Conservation (phyloP, 2,888 invertebrate species). For the Taenaris catops region DNA sequence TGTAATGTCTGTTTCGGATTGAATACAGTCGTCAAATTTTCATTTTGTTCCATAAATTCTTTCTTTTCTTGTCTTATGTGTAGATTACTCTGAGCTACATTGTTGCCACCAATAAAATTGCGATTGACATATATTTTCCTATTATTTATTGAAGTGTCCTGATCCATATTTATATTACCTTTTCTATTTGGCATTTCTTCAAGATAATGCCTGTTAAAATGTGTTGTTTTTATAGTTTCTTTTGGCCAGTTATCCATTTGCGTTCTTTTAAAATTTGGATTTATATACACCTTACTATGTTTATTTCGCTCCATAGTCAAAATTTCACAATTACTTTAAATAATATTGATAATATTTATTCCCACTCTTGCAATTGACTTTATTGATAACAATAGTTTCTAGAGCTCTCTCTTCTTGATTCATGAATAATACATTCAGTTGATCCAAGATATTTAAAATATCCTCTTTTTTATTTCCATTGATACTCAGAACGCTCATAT, state of each 20-base stretch:
- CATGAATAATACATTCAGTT: conserved; percentile 64
- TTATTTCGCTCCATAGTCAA: conserved; percentile 27
- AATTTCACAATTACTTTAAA: conserved; percentile 36
- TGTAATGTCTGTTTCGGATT: not conserved
- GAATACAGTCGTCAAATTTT: conserved; percentile 6
- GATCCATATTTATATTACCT: too few species aligned
- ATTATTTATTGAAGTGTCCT: conserved; percentile 26
- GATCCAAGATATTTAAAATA: conserved; percentile 62
- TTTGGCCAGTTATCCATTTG: conserved; percentile 14
- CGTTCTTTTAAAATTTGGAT: conserved; percentile 58
- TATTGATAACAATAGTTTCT: conserved; percentile 69
- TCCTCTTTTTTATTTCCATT: conserved; percentile 82
- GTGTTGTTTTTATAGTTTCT: conserved; percentile 32
- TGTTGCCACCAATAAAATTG: conserved; percentile 44
- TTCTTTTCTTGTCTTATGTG: conserved; percentile 1
- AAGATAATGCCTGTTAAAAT: conserved; percentile 55
- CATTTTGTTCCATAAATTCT: not conserved
- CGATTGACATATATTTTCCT: conserved; percentile 72
- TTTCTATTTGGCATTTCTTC: conserved; percentile 27
- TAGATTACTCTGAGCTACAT: not conserved
- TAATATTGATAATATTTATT: conserved; percentile 84
- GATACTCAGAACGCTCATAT: conserved; percentile 91
- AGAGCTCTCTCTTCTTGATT: conserved; percentile 45
- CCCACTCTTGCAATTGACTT: conserved; percentile 85
- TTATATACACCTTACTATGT: conserved; percentile 54